These are phyloP conservation scores for Ferdinandea cuprea DNA, from an alignment of 2,888 invertebrate species.

Conservation along the genomic window DNA sequence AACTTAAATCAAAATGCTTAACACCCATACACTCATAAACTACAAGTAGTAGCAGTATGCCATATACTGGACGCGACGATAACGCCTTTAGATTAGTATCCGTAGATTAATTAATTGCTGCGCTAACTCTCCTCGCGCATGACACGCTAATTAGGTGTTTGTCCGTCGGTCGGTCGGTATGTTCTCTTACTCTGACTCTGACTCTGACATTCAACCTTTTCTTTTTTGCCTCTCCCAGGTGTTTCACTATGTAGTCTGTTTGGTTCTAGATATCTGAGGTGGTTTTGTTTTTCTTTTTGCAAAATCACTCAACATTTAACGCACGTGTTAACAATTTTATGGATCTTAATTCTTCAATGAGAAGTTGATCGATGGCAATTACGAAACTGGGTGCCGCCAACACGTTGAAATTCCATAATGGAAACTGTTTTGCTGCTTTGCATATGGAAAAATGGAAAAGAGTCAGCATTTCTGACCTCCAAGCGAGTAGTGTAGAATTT, in stretches of 20 bases:
- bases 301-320: constrained; percentile 70
- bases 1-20: constrained; percentile 39
- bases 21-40: neutral
- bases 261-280: constrained; percentile 27
- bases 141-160: constrained; percentile 71
- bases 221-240: neutral
- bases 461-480: constrained; percentile 45
- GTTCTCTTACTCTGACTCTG: constrained; percentile 13
- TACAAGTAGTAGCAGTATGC: constrained; percentile 15
- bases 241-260: too few species aligned
- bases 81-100: constrained; percentile 67
- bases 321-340: constrained; percentile 74
- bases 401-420: constrained; percentile 38
- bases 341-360: constrained; percentile 70
- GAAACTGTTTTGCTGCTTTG: constrained; percentile 32
- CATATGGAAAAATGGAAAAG: constrained; percentile 10
- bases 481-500: neutral
- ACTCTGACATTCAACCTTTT: constrained; percentile 63
- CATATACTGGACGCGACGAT: too few species aligned
- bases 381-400: constrained; percentile 66
- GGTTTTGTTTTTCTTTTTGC: constrained; percentile 50
- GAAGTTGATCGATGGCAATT: constrained; percentile 73
- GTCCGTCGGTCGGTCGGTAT: constrained; percentile 50
- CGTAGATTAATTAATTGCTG: constrained; percentile 63
- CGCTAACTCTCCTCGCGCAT: constrained; percentile 64